phyloP scores from a whole-genome alignment of 23 tunicate species.

The Ascidia mentula region DNA sequence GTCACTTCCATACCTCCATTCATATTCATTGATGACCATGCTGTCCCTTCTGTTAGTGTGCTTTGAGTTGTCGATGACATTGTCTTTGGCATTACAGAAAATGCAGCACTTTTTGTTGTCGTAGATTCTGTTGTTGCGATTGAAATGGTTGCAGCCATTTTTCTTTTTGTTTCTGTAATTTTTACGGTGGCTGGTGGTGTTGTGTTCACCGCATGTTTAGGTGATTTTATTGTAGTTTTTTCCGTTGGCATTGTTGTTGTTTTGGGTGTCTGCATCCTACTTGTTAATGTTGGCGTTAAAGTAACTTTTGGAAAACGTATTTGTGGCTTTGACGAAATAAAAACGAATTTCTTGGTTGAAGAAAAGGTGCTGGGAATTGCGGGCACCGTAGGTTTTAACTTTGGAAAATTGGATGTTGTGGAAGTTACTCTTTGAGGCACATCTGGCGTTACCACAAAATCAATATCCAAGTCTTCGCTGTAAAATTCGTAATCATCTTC shows the following conservation, averaged over 20 bases:
- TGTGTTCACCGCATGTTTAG: not conserved
- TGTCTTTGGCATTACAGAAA: too few species aligned
- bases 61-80: too few species aligned
- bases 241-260: not conserved
- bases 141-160: not conserved
- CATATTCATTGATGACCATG: too few species aligned
- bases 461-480: not conserved
- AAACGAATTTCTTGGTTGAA: not conserved
- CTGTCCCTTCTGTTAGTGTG: too few species aligned
- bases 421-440: not conserved
- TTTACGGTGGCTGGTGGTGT: not conserved
- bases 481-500: not conserved
- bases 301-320: too few species aligned
- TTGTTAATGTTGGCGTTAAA: not conserved
- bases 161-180: not conserved
- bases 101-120: too few species aligned
- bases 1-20: too few species aligned
- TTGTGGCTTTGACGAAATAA: not conserved
- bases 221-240: not conserved
- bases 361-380: not conserved
- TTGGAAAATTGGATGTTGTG: not conserved
- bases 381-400: too few species aligned
- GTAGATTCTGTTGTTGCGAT: not conserved
- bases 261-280: conserved; percentile 2
- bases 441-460: not conserved